These are phyloP conservation scores for Drosophila lowei DNA, from an alignment of 1,140 invertebrate genomes.

Conservation along the genomic window DNA sequence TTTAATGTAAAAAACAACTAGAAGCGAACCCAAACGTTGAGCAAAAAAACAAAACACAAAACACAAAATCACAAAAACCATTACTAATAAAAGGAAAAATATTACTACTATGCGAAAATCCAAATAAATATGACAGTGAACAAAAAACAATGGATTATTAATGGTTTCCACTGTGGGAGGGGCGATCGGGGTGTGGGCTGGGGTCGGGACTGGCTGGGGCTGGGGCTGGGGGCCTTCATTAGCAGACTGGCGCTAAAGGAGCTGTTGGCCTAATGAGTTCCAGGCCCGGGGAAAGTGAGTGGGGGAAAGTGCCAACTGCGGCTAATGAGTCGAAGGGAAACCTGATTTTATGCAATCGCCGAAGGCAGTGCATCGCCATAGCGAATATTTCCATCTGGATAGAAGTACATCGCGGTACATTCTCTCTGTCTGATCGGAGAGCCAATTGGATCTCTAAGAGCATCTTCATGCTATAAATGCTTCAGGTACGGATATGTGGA, in stretches of 20 bases:
- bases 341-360: not conserved
- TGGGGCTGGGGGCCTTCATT: conserved; percentile 19
- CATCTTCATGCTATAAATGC: too few species aligned
- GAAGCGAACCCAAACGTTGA: conserved; percentile 40
- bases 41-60: conserved; percentile 40
- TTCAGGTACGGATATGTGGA: too few species aligned
- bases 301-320: conserved; percentile 11
- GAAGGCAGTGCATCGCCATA: too few species aligned
- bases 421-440: too few species aligned
- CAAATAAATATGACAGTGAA: conserved; percentile 69
- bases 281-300: conserved; percentile 14
- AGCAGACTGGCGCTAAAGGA: conserved; percentile 30
- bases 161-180: conserved; percentile 24
- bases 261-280: conserved; percentile 8
- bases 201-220: not conserved
- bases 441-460: too few species aligned
- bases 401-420: too few species aligned
- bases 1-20: conserved; percentile 63
- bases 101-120: conserved; percentile 78
- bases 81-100: conserved; percentile 68
- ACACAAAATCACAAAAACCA: conserved; percentile 31
- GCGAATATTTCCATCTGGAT: too few species aligned
- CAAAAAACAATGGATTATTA: conserved; percentile 29
- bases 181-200: not conserved
- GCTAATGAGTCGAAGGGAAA: conserved; percentile 28